Conservation (phyloP, 2,797 vertebrate genomes). For the Myripristis jacobus region DNA sequence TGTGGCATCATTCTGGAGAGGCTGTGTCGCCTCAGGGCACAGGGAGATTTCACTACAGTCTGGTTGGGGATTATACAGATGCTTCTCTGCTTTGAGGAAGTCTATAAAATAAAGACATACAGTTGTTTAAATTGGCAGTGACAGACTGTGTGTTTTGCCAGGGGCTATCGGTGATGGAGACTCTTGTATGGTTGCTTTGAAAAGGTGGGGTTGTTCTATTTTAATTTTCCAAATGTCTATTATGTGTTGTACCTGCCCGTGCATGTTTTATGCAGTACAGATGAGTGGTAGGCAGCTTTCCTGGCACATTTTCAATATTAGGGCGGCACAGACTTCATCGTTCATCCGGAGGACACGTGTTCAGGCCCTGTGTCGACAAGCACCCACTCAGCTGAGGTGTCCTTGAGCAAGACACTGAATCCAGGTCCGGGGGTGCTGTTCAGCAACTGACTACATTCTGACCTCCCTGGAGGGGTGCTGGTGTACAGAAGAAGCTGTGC, state of each 20-base stretch:
- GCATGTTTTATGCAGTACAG: not conserved
- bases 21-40: conserved; percentile 34
- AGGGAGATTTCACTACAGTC: conserved; percentile 42
- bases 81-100: conserved; percentile 18
- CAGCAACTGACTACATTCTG: not conserved
- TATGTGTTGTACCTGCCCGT: not conserved
- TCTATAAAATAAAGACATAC: not conserved
- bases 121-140: conserved; percentile 9
- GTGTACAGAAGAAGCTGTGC: too few relatives aligned
- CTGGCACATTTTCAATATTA: not conserved
- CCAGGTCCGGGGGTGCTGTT: not conserved
- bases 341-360: not conserved
- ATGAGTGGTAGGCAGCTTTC: not conserved
- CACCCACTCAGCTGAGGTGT: conserved; percentile 29
- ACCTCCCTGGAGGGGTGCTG: not conserved
- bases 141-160: not conserved
- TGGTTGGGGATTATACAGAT: conserved; percentile 33
- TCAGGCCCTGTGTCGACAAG: conserved; percentile 7
- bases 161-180: not conserved
- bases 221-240: not conserved
- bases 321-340: not conserved
- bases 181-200: not conserved
- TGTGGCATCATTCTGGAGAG: conserved; percentile 23
- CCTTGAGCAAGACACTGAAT: conserved; percentile 19
- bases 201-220: conserved; percentile 27